These are phyloP conservation scores for Willisornis vidua DNA, from an alignment of 2,113 vertebrate species.

Conservation along the genomic window DNA sequence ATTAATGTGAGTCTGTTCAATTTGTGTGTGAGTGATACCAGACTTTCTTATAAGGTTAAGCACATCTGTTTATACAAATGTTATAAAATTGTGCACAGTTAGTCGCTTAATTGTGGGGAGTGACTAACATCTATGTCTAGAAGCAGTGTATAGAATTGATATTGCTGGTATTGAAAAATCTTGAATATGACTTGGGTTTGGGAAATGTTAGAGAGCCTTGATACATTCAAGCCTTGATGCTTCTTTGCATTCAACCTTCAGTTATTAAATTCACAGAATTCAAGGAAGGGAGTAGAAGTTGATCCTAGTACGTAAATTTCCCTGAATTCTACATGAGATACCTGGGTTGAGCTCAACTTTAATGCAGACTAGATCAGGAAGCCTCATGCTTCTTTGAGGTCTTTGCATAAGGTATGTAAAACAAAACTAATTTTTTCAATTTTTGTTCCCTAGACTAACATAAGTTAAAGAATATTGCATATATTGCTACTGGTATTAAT, in stretches of 20 bases:
- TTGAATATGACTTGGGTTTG: neutral
- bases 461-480: neutral
- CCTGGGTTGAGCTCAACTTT: neutral
- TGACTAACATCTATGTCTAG: neutral
- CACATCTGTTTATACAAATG: neutral
- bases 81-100: neutral
- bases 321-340: neutral
- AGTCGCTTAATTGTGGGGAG: neutral
- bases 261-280: neutral
- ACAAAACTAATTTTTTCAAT: neutral
- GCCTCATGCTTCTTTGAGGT: neutral
- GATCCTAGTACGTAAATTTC: neutral
- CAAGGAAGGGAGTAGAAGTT: neutral
- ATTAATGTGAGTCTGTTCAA: neutral
- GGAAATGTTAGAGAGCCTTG: neutral
- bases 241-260: neutral
- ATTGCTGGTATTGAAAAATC: neutral
- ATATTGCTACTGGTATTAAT: neutral
- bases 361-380: neutral
- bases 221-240: neutral
- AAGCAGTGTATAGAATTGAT: neutral
- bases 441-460: neutral
- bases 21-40: neutral
- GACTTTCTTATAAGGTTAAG: neutral
- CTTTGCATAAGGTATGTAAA: neutral